Percentiles rank a stretch among this genome's conserved stretches.
Evolutionary conservation across 2,888 invertebrate species (phyloP).

Genomic region (Caenorhabditis imperialis): DNA sequence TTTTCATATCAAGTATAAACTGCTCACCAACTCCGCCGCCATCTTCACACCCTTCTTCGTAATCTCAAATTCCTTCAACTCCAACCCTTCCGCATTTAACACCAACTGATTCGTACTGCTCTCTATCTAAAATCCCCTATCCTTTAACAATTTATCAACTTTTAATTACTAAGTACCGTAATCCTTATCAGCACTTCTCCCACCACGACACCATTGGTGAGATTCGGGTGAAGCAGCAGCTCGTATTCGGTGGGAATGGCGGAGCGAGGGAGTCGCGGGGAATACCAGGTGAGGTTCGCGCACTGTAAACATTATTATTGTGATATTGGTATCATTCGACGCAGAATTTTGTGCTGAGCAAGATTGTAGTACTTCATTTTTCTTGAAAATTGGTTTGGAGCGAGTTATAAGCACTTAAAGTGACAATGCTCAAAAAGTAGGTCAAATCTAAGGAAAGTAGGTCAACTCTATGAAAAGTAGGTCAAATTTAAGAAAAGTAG

Average conservation of each 20-base stretch:
- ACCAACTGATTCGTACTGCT: conserved; percentile 18
- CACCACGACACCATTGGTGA: conserved; percentile 35
- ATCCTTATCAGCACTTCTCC: conserved; percentile 17
- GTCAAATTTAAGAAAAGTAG: too few relatives aligned
- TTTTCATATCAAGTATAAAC: not conserved
- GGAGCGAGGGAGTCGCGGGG: conserved; percentile 78
- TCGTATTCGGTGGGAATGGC: conserved; percentile 74
- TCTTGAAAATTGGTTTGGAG: too few relatives aligned
- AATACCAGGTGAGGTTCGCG: conserved; percentile 77
- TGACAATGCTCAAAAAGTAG: too few relatives aligned
- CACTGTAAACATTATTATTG: conserved; percentile 47
- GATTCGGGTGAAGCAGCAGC: conserved; percentile 67
- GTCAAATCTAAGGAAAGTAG: too few relatives aligned
- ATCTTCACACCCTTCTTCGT: conserved; percentile 4
- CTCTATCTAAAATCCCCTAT: conserved; percentile 7
- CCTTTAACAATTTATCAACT: too few relatives aligned
- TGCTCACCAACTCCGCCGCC: conserved; percentile 57
- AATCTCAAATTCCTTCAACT: conserved; percentile 23
- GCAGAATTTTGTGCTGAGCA: too few relatives aligned
- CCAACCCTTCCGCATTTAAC: conserved; percentile 33
- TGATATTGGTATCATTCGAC: too few relatives aligned
- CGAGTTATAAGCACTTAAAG: too few relatives aligned
- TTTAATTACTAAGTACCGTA: not conserved
- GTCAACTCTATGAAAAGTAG: too few relatives aligned
- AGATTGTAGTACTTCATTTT: too few relatives aligned